These are phyloP conservation scores for Penaeus vannamei DNA, from an alignment of 1,140 invertebrate genomes.

Conservation along the genomic window DNA sequence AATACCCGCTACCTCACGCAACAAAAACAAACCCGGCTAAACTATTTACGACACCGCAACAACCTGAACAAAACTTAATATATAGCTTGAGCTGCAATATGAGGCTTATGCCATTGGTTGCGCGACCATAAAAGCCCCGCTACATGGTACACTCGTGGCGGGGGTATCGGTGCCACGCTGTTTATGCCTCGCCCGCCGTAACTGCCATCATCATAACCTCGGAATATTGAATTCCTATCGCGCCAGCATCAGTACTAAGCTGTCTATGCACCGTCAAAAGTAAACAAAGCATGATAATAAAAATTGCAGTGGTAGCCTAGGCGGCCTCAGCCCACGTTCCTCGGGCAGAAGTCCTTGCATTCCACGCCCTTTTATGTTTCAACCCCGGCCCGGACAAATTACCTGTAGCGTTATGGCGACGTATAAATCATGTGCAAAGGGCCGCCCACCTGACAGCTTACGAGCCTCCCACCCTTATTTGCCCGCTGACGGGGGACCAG, in stretches of 20 bases:
- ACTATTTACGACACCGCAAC: conserved; percentile 37
- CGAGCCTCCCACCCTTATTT: conserved; percentile 29
- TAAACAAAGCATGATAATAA: conserved; percentile 27
- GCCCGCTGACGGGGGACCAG: background rate
- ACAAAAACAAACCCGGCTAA: conserved; percentile 20
- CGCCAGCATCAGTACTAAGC: too few species aligned
- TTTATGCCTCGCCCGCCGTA: too few species aligned
- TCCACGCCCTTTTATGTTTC: conserved; percentile 28
- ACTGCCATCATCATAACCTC: background rate
- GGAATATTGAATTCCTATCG: conserved; percentile 27
- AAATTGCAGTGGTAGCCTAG: background rate
- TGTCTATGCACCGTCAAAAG: background rate
- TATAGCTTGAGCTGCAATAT: background rate
- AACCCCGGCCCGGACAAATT: conserved; percentile 48
- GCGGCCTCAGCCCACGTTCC: background rate
- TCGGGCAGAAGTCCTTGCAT: conserved; percentile 30
- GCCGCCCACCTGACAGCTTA: conserved; percentile 49
- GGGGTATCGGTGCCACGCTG: background rate
- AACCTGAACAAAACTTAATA: conserved; percentile 28
- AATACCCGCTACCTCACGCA: background rate
- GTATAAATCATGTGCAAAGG: conserved; percentile 49
- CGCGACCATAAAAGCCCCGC: conserved; percentile 17
- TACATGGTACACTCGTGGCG: background rate
- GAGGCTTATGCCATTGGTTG: conserved; percentile 33
- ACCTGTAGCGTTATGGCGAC: conserved; percentile 40